Evolutionary conservation across 1,140 invertebrate species (phyloP).

Genomic region (Ostrea edulis): DNA sequence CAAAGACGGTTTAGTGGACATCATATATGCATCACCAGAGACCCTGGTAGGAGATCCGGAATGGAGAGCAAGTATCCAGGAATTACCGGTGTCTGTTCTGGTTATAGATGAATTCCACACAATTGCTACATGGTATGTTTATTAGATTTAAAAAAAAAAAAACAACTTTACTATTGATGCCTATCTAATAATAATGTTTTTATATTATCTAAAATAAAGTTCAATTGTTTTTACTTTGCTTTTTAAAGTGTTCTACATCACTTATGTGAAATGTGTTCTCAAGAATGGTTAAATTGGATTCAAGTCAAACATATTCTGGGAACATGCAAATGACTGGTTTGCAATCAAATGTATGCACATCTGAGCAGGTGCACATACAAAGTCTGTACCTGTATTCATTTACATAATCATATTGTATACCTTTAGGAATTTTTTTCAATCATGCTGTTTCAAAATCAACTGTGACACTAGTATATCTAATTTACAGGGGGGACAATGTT

Average conservation of each 20-base stretch:
- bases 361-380: no score
- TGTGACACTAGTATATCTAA: no score
- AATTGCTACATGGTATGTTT: not conserved
- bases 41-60: not conserved
- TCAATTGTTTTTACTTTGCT: no score
- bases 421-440: not conserved
- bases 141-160: no score
- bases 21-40: not conserved
- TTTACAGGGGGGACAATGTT: slow-evolving; percentile 44
- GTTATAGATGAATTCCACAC: slow-evolving; percentile 12
- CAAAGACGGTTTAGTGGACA: not conserved
- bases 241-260: no score
- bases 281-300: not conserved
- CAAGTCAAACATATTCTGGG: not conserved
- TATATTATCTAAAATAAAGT: no score
- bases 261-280: no score
- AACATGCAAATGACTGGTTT: not conserved
- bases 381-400: no score
- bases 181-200: no score
- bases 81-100: not conserved
- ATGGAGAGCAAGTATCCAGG: not conserved
- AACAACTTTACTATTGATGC: no score
- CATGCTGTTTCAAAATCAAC: not conserved
- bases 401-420: not conserved
- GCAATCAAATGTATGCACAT: no score